A percentile compares a stretch with the other conserved stretches of the same genome.
These are phyloP conservation scores for Polietes domitor DNA, from an alignment of 2,888 invertebrate genomes.

Conservation along the genomic window DNA sequence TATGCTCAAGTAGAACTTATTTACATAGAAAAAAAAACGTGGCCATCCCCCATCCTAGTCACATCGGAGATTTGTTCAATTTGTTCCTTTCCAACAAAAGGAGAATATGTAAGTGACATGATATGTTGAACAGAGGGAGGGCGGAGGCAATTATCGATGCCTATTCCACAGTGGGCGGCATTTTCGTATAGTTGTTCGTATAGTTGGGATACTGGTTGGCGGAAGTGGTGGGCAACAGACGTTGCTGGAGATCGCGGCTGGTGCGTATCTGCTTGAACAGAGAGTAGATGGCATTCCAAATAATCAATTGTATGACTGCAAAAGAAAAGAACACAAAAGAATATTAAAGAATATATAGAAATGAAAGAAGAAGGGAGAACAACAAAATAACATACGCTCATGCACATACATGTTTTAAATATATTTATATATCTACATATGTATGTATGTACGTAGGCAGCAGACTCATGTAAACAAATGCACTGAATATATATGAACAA, in stretches of 20 bases:
- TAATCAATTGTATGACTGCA: slow-evolving; percentile 71
- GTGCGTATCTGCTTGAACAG: slow-evolving; percentile 72
- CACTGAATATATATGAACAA: not conserved
- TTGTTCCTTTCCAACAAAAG: not conserved
- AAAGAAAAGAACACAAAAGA: slow-evolving; percentile 41
- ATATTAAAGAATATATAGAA: not conserved
- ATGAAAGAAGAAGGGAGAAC: not conserved
- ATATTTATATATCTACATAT: too few species aligned
- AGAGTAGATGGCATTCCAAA: slow-evolving; percentile 74
- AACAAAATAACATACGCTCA: not conserved
- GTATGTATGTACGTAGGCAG: not conserved
- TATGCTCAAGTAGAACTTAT: not conserved
- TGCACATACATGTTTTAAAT: too few species aligned
- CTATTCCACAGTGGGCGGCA: slow-evolving; percentile 60
- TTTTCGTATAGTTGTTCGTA: slow-evolving; percentile 75
- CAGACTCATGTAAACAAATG: not conserved
- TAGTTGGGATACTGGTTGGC: slow-evolving; percentile 69
- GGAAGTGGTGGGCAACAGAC: slow-evolving; percentile 69
- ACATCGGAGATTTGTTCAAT: not conserved
- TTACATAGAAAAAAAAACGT: not conserved
- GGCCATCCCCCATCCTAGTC: too few species aligned
- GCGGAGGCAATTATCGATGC: too few species aligned
- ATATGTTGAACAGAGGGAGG: too few species aligned
- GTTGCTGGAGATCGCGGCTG: slow-evolving; percentile 70
- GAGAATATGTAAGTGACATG: not conserved